These are phyloP conservation scores for Dicentrarchus labrax DNA, from an alignment of 2,113 vertebrate genomes.

Conservation along the genomic window DNA sequence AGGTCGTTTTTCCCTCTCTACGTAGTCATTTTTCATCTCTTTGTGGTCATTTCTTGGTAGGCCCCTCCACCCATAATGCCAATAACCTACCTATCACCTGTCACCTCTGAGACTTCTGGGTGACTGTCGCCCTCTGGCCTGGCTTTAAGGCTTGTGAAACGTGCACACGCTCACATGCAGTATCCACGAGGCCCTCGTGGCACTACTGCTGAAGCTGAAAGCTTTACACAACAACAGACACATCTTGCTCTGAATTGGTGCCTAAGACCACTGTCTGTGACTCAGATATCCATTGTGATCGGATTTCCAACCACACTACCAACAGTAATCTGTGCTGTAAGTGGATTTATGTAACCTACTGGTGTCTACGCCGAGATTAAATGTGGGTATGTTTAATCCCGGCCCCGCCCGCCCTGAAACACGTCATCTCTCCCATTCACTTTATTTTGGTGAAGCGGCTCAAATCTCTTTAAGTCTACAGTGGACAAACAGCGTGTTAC, in stretches of 20 bases:
- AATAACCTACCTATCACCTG: background rate
- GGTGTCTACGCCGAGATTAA: slow-evolving; percentile 75
- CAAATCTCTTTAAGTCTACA: slow-evolving; percentile 11
- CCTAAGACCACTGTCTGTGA: slow-evolving; percentile 32
- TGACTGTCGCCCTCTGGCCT: background rate
- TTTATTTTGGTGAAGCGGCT: slow-evolving; percentile 10
- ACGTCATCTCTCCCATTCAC: slow-evolving; percentile 44
- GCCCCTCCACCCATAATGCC: background rate
- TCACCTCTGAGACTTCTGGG: background rate
- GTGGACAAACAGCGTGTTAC: background rate
- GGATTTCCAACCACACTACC: slow-evolving; percentile 39
- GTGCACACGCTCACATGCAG: slow-evolving; percentile 11
- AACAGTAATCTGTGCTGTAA: slow-evolving; percentile 74
- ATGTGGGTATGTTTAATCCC: slow-evolving; percentile 67
- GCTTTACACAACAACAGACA: slow-evolving; percentile 18
- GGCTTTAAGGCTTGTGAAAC: background rate
- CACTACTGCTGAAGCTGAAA: background rate
- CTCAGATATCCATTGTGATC: slow-evolving; percentile 68
- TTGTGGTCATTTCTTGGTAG: background rate
- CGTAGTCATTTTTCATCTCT: background rate
- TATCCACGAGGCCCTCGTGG: background rate
- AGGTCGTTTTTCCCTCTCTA: background rate
- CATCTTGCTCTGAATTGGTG: slow-evolving; percentile 39
- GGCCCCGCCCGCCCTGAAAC: slow-evolving; percentile 17
- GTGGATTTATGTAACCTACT: slow-evolving; percentile 76